Conservation (phyloP, 2,888 invertebrate genomes). For the Schizaphis graminum region DNA sequence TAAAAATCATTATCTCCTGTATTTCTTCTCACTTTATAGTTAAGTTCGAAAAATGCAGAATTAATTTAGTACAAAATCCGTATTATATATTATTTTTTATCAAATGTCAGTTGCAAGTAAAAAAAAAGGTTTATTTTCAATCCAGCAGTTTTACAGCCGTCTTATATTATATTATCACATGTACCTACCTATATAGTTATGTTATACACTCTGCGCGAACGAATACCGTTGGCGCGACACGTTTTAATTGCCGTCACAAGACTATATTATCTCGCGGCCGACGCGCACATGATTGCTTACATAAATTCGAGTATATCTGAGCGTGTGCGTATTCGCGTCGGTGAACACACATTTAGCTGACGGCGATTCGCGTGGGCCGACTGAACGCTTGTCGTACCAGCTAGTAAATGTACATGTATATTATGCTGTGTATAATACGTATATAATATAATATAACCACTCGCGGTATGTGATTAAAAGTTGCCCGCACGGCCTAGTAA, state of each 20-base stretch:
- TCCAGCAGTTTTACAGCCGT: not conserved
- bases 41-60: not conserved
- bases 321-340: constrained; percentile 3
- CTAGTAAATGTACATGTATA: not conserved
- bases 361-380: not conserved
- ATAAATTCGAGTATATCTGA: not conserved
- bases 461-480: constrained; percentile 26
- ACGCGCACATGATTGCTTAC: not conserved
- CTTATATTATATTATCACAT: not conserved
- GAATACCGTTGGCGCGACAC: not conserved
- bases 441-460: not conserved
- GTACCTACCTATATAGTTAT: not conserved
- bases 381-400: not conserved
- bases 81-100: not conserved
- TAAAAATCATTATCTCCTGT: not conserved
- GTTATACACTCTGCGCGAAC: not conserved
- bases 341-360: constrained; percentile 32
- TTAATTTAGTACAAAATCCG: not conserved
- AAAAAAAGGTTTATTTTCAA: not conserved
- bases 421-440: not conserved
- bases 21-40: not conserved
- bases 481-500: not conserved
- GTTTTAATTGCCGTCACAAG: constrained; percentile 36
- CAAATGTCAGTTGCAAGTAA: no score
- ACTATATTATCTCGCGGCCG: constrained; percentile 1